Evolutionary conservation across 2,888 invertebrate genomes (phyloP), one percentile per base, ranked within the genome.

Genomic region (Lasioglossum vierecki): DNA sequence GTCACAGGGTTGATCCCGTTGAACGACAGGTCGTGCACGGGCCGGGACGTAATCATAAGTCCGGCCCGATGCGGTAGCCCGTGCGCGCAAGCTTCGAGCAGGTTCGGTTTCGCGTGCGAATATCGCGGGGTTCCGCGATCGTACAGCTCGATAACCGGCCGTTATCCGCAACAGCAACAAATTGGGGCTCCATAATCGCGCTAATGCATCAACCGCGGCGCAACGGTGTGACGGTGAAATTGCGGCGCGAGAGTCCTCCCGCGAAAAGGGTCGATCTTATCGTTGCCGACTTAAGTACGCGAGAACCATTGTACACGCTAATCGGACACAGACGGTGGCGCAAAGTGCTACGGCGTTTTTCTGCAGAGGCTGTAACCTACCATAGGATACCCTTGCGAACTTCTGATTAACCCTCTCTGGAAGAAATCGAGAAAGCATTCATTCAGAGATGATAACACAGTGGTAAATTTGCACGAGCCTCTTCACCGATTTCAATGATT

Each of bases 181-280:
- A 94, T 94, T 93, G 93, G 92, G 92, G 91, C 91, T 89, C 92
- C 90, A 92, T 94, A 93, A 94, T 94, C 93, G 93, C 84, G 91
- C 92, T 91, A 92, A 93, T 94, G 92, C 93, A 94, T 93, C 94
- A 93, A 93, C 86, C 89, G 84, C 88, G 86, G 82, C 87, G 87
- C 88, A 88, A 87, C 85, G 88, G 92, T 93, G 93, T 93, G 93
- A 93, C 93, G 92, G 93, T 92, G 89, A 93, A 94, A 91, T 91
- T 91, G 90, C 90, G 89, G 89, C 88, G 89, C 87, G 22, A 53
- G 92, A 91, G 91, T 92, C 93, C 92, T 92, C 91, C 90, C 85
- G 91, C 84, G 84, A 76, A 83, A 76, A 82, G 88, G 87, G 85
- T 88, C 82, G 86, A 84, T 88, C 76, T 82, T 88, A 84, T 84